Base-by-base conservation (phyloP, 2,797 vertebrate genomes). In the Eupleurogrammus muticus region DNA sequence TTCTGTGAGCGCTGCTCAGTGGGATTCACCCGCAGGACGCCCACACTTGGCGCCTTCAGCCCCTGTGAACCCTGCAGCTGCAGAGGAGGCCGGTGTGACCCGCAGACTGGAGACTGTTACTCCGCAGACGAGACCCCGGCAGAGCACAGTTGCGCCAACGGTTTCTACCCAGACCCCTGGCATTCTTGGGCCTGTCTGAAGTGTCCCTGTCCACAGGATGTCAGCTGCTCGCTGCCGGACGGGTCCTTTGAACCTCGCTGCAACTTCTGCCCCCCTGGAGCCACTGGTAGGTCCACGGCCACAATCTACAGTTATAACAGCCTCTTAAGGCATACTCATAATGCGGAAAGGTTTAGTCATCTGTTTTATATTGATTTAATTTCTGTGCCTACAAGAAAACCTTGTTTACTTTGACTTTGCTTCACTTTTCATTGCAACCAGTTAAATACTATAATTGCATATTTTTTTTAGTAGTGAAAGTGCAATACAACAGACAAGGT, bases 21-120 rank as follows among this genome's bases (percentile, higher is more conserved):
- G 0, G 95, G 96, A 0, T 98, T 95, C 93, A 95, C 59, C 52
- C 95, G 95, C 63, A 82, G 89, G 0, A 16, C 1, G 2, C 92
- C 93, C 0, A 24, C 57, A 0, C 79, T 79, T 0, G 95, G 95
- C 0, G 84, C 94, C 34, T 95, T 96, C 77, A 88, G 97, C 81
- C 6, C 69, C 70, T 99, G 98, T 2, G 81, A 95, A 55, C 93
- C 91, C 0, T 99, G 98, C 84, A 73, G 21, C 46, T 99, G 97
- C 88, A 93, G 82, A 24, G 95, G 95, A 5, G 96, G 95, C 47
- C 90, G 85, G 47, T 99, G 97, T 9, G 97, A 99, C 65, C 93
- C 96, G 0, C 93, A 95, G 68, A 98, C 95, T 0, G 97, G 96
- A 7, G 97, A 97, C 47, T 99, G 97, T 69, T 97, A 96, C 82